Evolutionary conservation across 2,888 invertebrate genomes (phyloP), one percentile per base, ranked within the genome.

Genomic region (Lacanobia wlatinum): DNA sequence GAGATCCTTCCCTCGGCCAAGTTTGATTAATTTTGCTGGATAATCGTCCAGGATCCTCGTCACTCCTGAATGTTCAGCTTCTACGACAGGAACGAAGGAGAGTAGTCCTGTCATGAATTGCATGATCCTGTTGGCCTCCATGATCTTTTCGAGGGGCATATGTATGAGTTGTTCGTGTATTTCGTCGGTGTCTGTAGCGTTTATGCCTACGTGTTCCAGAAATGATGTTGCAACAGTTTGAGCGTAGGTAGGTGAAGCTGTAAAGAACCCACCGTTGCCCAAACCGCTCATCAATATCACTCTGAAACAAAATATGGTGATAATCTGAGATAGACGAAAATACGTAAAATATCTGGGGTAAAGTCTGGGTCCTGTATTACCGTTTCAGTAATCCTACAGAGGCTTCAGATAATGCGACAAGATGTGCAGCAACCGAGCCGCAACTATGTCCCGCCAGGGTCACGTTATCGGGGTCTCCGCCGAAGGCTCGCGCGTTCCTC

Each of bases 151-250:
- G 0, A 89, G 80, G 0, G 89, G 78, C 40, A 81, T 79, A 9
- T 82, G 40, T 10, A 78, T 61, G 1, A 92, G 87, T 60, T 78
- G 68, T 6, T 81, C 34, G 60, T 89, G 86, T 6, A 89, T 85
- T 38, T 78, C 69, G 6, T 76, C 77, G 1, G 85, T 77, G 34
- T 89, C 85, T 5, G 84, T 87, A n/a, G 85, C 68, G 50, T 86
- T 87, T 18, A 89, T 86, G 21, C 88, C 97, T 93, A 97, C 34
- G 50, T 58, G 71, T 86, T 34, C 34, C 34, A 34, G 34, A 34
- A 34, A 34, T 34, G 63, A 73, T 3, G 62, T 68, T 7, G 87
- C 77, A 0, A 86, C 66, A 1, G 60, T 53, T 18, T 80, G 62
- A 4, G 89, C 85, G 68, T 84, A 86, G 12, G 69, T 55, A 2